These are phyloP conservation scores for Numenius phaeopus DNA, from an alignment of 2,797 vertebrate species.

Conservation along the genomic window DNA sequence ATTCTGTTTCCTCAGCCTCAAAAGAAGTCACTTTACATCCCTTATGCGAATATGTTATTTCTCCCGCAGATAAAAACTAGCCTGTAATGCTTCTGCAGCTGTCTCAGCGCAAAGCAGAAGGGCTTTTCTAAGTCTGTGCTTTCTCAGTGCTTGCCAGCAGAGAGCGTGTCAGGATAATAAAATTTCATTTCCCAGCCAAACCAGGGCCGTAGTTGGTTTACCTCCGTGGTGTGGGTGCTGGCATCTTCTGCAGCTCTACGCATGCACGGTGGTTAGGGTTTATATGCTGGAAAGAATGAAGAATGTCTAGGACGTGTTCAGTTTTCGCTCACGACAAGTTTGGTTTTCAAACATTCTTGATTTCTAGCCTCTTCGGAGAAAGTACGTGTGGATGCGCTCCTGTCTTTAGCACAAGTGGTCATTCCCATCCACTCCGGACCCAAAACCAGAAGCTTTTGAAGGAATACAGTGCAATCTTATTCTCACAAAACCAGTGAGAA, in stretches of 20 bases:
- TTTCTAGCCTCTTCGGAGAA: not conserved
- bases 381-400: not conserved
- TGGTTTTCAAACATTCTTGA: not conserved
- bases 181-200: not conserved
- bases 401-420: not conserved
- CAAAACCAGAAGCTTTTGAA: not conserved
- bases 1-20: not conserved
- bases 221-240: not conserved
- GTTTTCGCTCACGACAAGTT: not conserved
- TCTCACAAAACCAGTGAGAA: not conserved
- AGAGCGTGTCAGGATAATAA: constrained; percentile 13
- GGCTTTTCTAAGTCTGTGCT: not conserved
- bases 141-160: constrained; percentile 28
- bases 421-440: not conserved
- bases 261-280: not conserved
- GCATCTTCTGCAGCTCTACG: not conserved
- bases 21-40: not conserved
- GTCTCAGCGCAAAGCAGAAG: not conserved
- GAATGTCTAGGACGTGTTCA: not conserved
- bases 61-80: not conserved
- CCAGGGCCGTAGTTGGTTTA: not conserved
- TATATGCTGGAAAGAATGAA: not conserved
- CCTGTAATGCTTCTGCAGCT: not conserved
- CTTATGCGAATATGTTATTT: not conserved
- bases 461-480: not conserved